phyloP scores from a whole-genome alignment of 2,888 invertebrate species.

The Euspilapteryx auroguttella region DNA sequence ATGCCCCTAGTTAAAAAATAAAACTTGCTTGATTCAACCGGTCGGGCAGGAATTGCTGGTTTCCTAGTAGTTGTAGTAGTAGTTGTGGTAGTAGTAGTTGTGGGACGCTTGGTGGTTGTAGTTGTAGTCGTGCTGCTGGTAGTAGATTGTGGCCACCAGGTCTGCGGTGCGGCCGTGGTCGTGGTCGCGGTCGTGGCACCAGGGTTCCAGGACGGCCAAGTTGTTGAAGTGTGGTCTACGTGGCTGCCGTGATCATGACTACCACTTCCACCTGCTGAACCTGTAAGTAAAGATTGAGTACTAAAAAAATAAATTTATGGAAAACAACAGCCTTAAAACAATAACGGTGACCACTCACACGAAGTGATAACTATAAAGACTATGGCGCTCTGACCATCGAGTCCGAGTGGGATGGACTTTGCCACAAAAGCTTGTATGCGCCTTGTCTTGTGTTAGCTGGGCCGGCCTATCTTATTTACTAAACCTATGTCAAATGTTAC shows the following conservation, averaged over 20 bases:
- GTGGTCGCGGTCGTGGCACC: slow-evolving; percentile 20
- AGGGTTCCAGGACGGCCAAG: slow-evolving; percentile 45
- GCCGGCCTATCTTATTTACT: no score
- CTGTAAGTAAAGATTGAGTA: slow-evolving; percentile 11
- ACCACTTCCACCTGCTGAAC: slow-evolving; percentile 17
- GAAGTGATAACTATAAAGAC: no score
- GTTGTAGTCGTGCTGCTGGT: slow-evolving; percentile 15
- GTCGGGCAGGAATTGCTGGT: background rate
- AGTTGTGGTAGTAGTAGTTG: slow-evolving; percentile 19
- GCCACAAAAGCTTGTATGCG: no score
- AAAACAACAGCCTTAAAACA: background rate
- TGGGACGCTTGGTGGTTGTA: slow-evolving; percentile 13
- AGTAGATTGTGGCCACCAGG: slow-evolving; percentile 31
- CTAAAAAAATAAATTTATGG: slow-evolving; percentile 8
- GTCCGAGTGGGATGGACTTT: no score
- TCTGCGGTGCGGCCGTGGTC: slow-evolving; percentile 21
- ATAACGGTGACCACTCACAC: no score
- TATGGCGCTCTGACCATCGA: no score
- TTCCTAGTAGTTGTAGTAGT: slow-evolving; percentile 11
- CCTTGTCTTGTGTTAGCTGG: no score
- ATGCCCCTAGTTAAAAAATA: no score
- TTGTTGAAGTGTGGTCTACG: slow-evolving; percentile 29
- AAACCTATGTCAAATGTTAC: no score
- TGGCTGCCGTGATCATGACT: slow-evolving; percentile 22
- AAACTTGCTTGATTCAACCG: no score